Percentiles rank a stretch among this genome's conserved stretches.
Evolutionary conservation across 2,888 invertebrate species (phyloP).

Genomic region (Troglohyphantes excavatus): DNA sequence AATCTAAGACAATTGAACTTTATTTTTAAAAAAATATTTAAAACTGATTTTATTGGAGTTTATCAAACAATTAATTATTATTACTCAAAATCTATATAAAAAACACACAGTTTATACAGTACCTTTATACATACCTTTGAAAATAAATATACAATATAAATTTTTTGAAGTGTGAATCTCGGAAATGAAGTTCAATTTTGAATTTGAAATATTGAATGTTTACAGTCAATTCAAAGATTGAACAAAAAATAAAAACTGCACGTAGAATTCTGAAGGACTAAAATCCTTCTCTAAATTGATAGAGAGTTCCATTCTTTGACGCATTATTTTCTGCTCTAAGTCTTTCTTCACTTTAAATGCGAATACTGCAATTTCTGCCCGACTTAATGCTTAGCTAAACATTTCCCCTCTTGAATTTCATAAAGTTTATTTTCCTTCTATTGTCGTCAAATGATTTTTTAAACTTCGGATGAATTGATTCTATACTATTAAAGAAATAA

Average conservation of each 20-base stretch:
- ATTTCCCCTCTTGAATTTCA: conserved; percentile 34
- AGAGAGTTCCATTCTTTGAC: conserved; percentile 44
- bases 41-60: no score
- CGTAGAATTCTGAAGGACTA: conserved; percentile 25
- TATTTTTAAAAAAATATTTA: no score
- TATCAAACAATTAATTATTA: no score
- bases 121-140: no score
- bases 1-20: no score
- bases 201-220: conserved; percentile 45
- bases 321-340: conserved; percentile 41
- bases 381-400: conserved; percentile 58
- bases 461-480: neutral
- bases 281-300: conserved; percentile 58
- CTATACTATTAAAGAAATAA: neutral
- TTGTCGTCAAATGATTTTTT: neutral
- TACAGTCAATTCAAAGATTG: conserved; percentile 54
- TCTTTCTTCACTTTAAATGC: conserved; percentile 25
- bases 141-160: no score
- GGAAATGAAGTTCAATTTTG: neutral
- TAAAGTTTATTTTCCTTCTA: conserved; percentile 9
- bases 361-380: conserved; percentile 20
- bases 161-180: neutral
- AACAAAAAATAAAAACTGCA: conserved; percentile 60
- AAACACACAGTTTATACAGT: no score
- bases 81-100: no score